Conservation (phyloP, 2,888 invertebrate genomes). For the Perizoma flavofasciatum region DNA sequence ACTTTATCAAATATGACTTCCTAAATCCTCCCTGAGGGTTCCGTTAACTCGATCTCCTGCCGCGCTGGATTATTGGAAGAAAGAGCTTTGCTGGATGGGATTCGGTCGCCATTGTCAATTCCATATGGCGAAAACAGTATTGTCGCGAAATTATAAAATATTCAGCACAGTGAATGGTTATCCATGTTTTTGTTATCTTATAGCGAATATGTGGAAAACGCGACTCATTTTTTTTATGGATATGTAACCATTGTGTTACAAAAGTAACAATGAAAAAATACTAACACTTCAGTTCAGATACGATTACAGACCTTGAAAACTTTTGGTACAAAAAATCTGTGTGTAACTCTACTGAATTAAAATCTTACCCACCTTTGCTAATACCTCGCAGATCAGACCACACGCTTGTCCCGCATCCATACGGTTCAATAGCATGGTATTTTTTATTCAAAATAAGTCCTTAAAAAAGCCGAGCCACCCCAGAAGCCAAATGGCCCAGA, state of each 20-base stretch:
- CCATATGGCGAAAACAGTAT: slow-evolving; percentile 49
- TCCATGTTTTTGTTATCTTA: slow-evolving; percentile 6
- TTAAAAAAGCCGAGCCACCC: slow-evolving; percentile 77
- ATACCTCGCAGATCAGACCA: slow-evolving; percentile 49
- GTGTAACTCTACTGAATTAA: neutral
- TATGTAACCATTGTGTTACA: too few species aligned
- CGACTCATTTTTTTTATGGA: too few species aligned
- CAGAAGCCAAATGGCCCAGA: slow-evolving; percentile 83
- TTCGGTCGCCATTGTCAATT: slow-evolving; percentile 56
- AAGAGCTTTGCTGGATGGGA: slow-evolving; percentile 49
- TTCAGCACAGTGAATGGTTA: slow-evolving; percentile 52
- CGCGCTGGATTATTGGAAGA: slow-evolving; percentile 67
- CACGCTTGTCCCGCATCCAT: slow-evolving; percentile 78
- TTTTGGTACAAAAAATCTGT: too few species aligned
- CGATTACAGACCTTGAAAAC: too few species aligned
- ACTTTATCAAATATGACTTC: slow-evolving; percentile 32
- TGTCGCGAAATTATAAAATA: slow-evolving; percentile 61
- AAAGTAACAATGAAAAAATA: too few species aligned
- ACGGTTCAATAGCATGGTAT: slow-evolving; percentile 62
- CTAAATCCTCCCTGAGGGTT: slow-evolving; percentile 57
- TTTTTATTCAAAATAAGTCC: slow-evolving; percentile 78
- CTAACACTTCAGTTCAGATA: too few species aligned
- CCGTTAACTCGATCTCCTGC: slow-evolving; percentile 56
- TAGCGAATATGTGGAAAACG: too few species aligned
- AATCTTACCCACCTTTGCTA: slow-evolving; percentile 14